These are phyloP conservation scores for Dasypogon diadema DNA, from an alignment of 2,888 invertebrate genomes.

Conservation along the genomic window DNA sequence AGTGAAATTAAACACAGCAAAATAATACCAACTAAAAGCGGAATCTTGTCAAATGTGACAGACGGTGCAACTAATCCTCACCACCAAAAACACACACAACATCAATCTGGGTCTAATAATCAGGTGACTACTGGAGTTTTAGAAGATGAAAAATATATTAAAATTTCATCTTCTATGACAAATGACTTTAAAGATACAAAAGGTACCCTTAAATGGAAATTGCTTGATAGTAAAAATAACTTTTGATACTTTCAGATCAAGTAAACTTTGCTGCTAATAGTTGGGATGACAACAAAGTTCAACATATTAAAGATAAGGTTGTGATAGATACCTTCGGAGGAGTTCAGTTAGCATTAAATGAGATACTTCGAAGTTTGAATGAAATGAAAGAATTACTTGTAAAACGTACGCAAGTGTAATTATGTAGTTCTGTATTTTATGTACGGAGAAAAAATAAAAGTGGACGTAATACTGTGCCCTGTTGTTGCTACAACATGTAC, in stretches of 20 bases:
- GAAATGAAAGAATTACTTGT: constrained; percentile 18
- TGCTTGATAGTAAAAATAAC: not conserved
- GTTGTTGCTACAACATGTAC: too few relatives aligned
- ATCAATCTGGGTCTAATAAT: too few relatives aligned
- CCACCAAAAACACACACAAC: too few relatives aligned
- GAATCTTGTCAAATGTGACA: not conserved
- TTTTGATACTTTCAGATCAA: not conserved
- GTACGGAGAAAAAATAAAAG: too few relatives aligned
- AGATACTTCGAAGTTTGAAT: not conserved
- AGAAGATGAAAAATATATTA: too few relatives aligned
- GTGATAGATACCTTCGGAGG: not conserved
- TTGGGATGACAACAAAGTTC: not conserved
- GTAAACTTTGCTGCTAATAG: not conserved
- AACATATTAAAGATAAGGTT: not conserved
- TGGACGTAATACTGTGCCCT: too few relatives aligned
- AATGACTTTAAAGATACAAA: not conserved
- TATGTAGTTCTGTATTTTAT: too few relatives aligned
- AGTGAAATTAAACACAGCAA: not conserved
- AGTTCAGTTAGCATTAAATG: constrained; percentile 2
- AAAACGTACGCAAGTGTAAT: too few relatives aligned
- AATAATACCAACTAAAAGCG: not conserved
- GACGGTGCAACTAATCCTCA: too few relatives aligned
- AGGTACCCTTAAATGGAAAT: not conserved
- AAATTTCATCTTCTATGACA: too few relatives aligned
- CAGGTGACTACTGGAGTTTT: too few relatives aligned